These are phyloP conservation scores for Acronicta psi DNA, from an alignment of 2,888 invertebrate species.

Conservation along the genomic window DNA sequence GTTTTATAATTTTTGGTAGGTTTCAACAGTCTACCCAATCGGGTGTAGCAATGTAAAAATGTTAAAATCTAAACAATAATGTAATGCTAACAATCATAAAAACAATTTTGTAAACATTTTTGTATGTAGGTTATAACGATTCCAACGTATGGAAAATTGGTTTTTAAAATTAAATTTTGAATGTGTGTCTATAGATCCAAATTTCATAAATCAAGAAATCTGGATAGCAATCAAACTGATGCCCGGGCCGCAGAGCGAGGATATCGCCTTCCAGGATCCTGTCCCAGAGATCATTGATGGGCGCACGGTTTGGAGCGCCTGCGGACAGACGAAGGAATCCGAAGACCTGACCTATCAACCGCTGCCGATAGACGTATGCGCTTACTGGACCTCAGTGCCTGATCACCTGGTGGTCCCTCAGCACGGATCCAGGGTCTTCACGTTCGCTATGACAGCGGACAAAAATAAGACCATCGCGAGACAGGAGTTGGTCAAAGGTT, in stretches of 20 bases:
- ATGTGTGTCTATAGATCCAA: conserved; percentile 74
- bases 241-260: conserved; percentile 78
- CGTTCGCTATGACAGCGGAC: conserved; percentile 88
- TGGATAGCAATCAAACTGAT: conserved; percentile 83
- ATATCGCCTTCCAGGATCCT: conserved; percentile 77
- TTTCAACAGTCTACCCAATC: no score
- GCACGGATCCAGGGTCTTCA: conserved; percentile 81
- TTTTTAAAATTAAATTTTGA: no score
- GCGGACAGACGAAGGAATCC: conserved; percentile 78
- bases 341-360: conserved; percentile 81
- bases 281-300: conserved; percentile 77
- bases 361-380: conserved; percentile 76
- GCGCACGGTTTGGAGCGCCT: conserved; percentile 76
- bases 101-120: no score
- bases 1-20: no score
- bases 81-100: no score
- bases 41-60: no score
- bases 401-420: conserved; percentile 84
- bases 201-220: conserved; percentile 80
- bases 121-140: no score
- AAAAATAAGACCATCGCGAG: conserved; percentile 83
- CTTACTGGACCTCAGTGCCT: conserved; percentile 85
- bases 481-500: conserved; percentile 79
- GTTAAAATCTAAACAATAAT: no score
- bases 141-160: no score